These are phyloP conservation scores for Nasua narica DNA, from an alignment of 2,797 vertebrate species.

Conservation along the genomic window DNA sequence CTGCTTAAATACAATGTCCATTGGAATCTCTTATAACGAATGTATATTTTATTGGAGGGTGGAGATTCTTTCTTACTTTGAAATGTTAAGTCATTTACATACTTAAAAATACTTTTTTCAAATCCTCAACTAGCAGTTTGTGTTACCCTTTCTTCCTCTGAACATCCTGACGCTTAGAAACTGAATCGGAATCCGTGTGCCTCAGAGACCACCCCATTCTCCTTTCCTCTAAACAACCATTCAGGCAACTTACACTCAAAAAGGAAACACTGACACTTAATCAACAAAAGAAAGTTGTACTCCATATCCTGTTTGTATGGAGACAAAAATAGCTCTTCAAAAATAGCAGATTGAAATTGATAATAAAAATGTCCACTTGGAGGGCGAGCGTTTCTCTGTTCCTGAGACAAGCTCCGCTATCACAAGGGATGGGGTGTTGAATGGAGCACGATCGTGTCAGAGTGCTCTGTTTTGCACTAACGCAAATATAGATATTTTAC, in stretches of 20 bases:
- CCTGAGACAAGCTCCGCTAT: constrained; percentile 41
- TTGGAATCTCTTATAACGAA: background rate
- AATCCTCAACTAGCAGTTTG: background rate
- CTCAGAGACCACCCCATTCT: background rate
- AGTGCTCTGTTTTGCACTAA: background rate
- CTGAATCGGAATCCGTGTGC: constrained; percentile 4
- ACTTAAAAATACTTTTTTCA: background rate
- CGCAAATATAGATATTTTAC: background rate
- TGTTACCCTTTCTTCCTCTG: constrained; percentile 40
- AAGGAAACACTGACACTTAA: constrained; percentile 23
- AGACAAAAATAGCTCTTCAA: constrained; percentile 46
- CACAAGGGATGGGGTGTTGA: background rate
- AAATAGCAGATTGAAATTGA: constrained; percentile 31
- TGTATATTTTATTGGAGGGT: background rate
- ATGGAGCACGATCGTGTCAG: background rate
- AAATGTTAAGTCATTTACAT: constrained; percentile 4
- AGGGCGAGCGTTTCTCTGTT: constrained; percentile 2
- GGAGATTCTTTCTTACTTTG: constrained; percentile 14
- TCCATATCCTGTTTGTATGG: constrained; percentile 53
- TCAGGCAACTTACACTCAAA: background rate
- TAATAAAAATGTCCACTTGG: background rate
- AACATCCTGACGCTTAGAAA: constrained; percentile 38
- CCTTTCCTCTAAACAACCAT: background rate
- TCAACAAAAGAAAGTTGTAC: constrained; percentile 55
- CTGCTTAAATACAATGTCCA: background rate